Percentiles rank a stretch among this genome's conserved stretches.
These are phyloP conservation scores for Lasioglossum lativentre DNA, from an alignment of 2,888 invertebrate species.

Conservation along the genomic window DNA sequence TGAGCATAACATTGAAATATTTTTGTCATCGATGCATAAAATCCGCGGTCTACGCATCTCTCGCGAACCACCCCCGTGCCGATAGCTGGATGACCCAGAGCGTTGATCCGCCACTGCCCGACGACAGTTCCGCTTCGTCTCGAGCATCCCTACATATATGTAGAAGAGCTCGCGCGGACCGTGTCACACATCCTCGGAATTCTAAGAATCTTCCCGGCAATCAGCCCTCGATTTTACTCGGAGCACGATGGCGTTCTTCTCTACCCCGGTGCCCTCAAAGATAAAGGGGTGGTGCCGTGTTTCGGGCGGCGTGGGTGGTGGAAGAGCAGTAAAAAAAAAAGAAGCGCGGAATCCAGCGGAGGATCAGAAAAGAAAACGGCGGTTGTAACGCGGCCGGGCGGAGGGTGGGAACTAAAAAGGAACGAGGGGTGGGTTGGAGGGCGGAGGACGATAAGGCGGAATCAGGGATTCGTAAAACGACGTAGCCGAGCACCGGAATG, in stretches of 20 bases:
- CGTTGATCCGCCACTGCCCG: too few species aligned
- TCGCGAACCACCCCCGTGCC: too few species aligned
- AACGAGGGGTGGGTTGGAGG: constrained; percentile 24
- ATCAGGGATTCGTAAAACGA: constrained; percentile 81
- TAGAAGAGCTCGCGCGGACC: neutral
- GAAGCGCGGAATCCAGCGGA: constrained; percentile 12
- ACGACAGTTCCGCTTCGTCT: neutral
- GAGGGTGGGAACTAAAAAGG: constrained; percentile 17
- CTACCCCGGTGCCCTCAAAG: neutral
- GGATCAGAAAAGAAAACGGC: constrained; percentile 33
- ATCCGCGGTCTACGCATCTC: neutral
- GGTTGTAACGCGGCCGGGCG: constrained; percentile 36
- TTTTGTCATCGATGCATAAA: too few species aligned
- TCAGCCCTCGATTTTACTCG: neutral
- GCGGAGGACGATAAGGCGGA: constrained; percentile 70
- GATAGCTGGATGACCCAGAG: neutral
- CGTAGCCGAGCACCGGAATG: constrained; percentile 78
- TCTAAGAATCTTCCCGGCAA: neutral
- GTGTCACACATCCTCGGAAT: neutral
- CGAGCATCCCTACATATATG: neutral
- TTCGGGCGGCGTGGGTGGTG: neutral
- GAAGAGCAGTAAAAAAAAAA: neutral
- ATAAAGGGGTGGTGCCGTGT: neutral
- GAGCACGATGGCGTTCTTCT: neutral
- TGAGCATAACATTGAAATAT: too few species aligned